Evolutionary conservation across 2,797 vertebrate genomes (phyloP).

Genomic region (Etheostoma perlongum): DNA sequence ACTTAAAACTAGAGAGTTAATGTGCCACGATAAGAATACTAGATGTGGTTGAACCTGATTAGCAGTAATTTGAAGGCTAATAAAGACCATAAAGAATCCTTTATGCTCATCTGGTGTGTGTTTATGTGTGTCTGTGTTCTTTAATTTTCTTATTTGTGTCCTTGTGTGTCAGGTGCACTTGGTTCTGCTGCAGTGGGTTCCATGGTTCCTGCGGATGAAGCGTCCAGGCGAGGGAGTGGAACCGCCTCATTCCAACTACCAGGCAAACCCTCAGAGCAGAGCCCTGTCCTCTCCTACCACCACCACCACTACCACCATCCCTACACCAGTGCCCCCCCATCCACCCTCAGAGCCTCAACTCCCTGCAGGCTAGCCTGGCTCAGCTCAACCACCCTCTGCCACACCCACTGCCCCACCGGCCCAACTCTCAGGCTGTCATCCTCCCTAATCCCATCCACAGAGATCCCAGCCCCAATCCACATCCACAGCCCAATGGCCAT

Average conservation of each 20-base stretch:
- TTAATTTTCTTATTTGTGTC: conserved; percentile 2
- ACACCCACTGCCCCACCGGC: conserved; percentile 35
- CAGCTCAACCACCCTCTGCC: conserved; percentile 72
- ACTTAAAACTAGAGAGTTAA: not conserved
- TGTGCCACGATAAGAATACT: not conserved
- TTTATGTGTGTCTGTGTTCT: not conserved
- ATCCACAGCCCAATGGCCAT: conserved; percentile 81
- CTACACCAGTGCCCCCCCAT: conserved; percentile 68
- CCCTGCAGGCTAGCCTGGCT: conserved; percentile 72
- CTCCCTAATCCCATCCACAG: conserved; percentile 56
- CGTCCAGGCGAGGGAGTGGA: conserved; percentile 82
- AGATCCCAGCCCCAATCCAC: conserved; percentile 59
- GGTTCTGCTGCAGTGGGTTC: conserved; percentile 87
- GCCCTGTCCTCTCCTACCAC: conserved; percentile 75
- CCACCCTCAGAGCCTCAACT: conserved; percentile 75
- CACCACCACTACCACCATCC: conserved; percentile 72
- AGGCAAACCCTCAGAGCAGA: conserved; percentile 78
- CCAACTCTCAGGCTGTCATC: conserved; percentile 46
- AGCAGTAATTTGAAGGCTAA: not conserved
- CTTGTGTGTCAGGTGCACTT: conserved; percentile 78
- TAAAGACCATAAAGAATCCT: not conserved
- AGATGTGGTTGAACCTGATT: not conserved
- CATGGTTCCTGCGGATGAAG: conserved; percentile 88
- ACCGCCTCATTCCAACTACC: conserved; percentile 74
- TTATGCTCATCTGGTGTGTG: not conserved